These are phyloP conservation scores for Esox niger DNA, from an alignment of 2,113 vertebrate genomes.

Conservation along the genomic window DNA sequence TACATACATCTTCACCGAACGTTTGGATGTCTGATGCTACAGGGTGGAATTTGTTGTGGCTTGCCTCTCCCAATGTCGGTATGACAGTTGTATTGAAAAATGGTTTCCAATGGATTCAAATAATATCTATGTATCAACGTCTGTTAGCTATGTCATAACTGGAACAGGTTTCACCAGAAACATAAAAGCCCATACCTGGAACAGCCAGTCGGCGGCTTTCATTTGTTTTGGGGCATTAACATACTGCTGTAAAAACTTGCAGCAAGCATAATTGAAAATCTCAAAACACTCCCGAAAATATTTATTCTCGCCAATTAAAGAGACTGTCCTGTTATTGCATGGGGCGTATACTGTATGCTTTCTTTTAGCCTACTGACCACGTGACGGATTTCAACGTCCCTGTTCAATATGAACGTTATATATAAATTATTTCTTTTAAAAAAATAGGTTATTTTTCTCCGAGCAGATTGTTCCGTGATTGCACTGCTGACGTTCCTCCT, in stretches of 20 bases:
- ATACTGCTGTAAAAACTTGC: slow-evolving; percentile 32
- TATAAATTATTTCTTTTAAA: too few species aligned
- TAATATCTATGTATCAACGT: neutral
- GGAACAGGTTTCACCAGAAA: neutral
- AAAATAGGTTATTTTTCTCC: slow-evolving; percentile 9
- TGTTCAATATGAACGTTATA: neutral
- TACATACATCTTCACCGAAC: too few species aligned
- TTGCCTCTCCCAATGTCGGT: neutral
- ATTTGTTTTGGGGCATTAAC: neutral
- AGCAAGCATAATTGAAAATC: slow-evolving; percentile 7
- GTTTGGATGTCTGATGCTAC: too few species aligned
- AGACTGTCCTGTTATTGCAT: too few species aligned
- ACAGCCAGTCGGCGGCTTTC: neutral
- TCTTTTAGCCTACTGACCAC: neutral
- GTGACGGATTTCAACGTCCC: neutral
- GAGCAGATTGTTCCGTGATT: neutral
- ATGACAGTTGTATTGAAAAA: neutral
- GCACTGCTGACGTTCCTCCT: neutral
- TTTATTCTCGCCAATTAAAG: neutral
- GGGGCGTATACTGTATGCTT: slow-evolving; percentile 4
- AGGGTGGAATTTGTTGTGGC: neutral
- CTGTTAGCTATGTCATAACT: neutral
- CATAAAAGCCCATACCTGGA: neutral
- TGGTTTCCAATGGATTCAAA: neutral
- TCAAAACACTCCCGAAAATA: neutral